Conservation (phyloP, 2,888 invertebrate genomes). For the Drosophila percnosoma region DNA sequence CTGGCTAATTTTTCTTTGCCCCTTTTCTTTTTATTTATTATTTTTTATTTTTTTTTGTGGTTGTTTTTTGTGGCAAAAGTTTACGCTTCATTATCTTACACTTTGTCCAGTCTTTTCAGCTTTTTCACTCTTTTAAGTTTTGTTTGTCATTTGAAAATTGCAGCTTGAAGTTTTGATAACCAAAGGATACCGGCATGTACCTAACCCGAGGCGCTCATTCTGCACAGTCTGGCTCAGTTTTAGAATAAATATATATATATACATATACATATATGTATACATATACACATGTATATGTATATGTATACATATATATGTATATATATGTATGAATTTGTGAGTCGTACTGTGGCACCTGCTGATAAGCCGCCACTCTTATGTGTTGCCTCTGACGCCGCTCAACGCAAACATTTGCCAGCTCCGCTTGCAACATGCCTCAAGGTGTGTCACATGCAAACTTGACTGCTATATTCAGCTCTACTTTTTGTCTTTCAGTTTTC, state of each 20-base stretch:
- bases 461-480: slow-evolving; percentile 30
- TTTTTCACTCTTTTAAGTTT: slow-evolving; percentile 12
- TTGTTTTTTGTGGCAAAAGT: slow-evolving; percentile 48
- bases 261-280: too few relatives aligned
- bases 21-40: slow-evolving; percentile 25
- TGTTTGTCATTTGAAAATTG: slow-evolving; percentile 46
- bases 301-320: too few relatives aligned
- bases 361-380: slow-evolving; percentile 42
- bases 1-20: slow-evolving; percentile 43
- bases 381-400: slow-evolving; percentile 34
- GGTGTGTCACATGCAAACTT: slow-evolving; percentile 64
- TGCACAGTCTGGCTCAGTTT: slow-evolving; percentile 13
- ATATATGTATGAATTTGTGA: background rate
- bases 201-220: slow-evolving; percentile 34
- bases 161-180: slow-evolving; percentile 45
- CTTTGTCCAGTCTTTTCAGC: slow-evolving; percentile 8
- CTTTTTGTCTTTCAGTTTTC: slow-evolving; percentile 25
- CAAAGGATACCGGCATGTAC: slow-evolving; percentile 16
- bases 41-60: background rate
- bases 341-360: slow-evolving; percentile 43
- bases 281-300: too few relatives aligned
- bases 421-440: slow-evolving; percentile 50
- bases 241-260: background rate
- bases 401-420: slow-evolving; percentile 57
- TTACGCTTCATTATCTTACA: slow-evolving; percentile 68